Percentiles rank a stretch among this genome's conserved stretches.
phyloP scores from a whole-genome alignment of 2,113 vertebrate species.

The Aphyosemion australe region DNA sequence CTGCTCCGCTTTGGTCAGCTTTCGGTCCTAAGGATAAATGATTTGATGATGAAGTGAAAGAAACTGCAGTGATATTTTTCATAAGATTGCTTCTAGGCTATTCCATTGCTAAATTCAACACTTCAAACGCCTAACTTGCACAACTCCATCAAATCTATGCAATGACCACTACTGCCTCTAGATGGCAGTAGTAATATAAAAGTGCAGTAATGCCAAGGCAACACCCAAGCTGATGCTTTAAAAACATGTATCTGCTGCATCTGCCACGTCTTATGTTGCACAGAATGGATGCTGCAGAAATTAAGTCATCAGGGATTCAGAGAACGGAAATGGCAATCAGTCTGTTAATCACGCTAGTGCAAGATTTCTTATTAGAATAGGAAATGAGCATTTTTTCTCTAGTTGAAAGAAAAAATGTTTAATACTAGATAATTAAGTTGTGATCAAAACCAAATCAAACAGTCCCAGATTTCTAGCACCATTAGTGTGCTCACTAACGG shows the following conservation, averaged over 20 bases:
- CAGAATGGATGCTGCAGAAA: slow-evolving; percentile 49
- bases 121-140: not conserved
- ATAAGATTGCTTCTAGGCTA: not conserved
- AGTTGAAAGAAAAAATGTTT: not conserved
- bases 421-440: not conserved
- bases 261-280: slow-evolving; percentile 61
- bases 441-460: not conserved
- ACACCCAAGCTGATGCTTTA: slow-evolving; percentile 65
- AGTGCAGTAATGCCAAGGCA: slow-evolving; percentile 52
- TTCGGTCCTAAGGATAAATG: slow-evolving; percentile 83
- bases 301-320: slow-evolving; percentile 27
- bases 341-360: slow-evolving; percentile 10
- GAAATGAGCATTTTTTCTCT: not conserved
- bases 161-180: slow-evolving; percentile 60
- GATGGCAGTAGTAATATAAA: slow-evolving; percentile 61
- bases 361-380: slow-evolving; percentile 26
- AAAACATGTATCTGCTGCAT: slow-evolving; percentile 65
- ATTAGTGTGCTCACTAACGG: not conserved
- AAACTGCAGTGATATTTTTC: no score
- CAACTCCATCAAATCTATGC: not conserved
- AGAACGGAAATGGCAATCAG: slow-evolving; percentile 26
- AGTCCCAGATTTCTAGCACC: not conserved
- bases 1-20: slow-evolving; percentile 91
- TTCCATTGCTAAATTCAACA: not conserved
- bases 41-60: not conserved